Evolutionary conservation across 2,888 invertebrate genomes (phyloP).

Genomic region (Elaeidobius kamerunicus): DNA sequence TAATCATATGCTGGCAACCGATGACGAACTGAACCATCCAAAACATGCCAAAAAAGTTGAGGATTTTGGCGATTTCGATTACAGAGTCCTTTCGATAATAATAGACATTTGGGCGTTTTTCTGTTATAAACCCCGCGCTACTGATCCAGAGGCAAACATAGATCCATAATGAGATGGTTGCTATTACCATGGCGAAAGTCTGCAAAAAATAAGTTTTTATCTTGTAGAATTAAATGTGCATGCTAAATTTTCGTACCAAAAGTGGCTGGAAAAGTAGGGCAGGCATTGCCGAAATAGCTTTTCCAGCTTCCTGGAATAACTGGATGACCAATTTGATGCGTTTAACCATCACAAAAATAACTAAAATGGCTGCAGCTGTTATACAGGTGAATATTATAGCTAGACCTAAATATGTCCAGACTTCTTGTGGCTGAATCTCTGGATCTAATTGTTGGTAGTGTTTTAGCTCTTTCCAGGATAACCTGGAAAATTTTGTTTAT

Average conservation of each 20-base stretch:
- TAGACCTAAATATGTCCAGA: slow-evolving; percentile 52
- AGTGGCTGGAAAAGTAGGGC: slow-evolving; percentile 59
- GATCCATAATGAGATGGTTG: slow-evolving; percentile 55
- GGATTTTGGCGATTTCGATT: slow-evolving; percentile 52
- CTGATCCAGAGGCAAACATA: slow-evolving; percentile 61
- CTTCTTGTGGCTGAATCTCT: slow-evolving; percentile 41
- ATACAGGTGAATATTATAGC: slow-evolving; percentile 60
- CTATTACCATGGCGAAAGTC: slow-evolving; percentile 48
- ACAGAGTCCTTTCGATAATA: slow-evolving; percentile 48
- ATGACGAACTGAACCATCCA: slow-evolving; percentile 66
- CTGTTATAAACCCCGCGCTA: slow-evolving; percentile 54
- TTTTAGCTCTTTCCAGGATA: slow-evolving; percentile 48
- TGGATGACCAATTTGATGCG: slow-evolving; percentile 60
- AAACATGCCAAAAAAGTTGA: slow-evolving; percentile 58
- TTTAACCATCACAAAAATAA: slow-evolving; percentile 60
- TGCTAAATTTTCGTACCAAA: slow-evolving; percentile 51
- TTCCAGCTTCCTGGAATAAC: slow-evolving; percentile 65
- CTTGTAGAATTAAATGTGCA: no score
- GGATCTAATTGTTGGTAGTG: slow-evolving; percentile 35
- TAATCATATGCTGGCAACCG: slow-evolving; percentile 65
- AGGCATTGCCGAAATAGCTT: slow-evolving; percentile 62
- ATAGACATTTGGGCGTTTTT: slow-evolving; percentile 35
- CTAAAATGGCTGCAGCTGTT: slow-evolving; percentile 55
- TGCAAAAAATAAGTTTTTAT: background rate
- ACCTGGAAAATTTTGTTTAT: slow-evolving; percentile 49